A percentile compares a stretch with the other conserved stretches of the same genome.
Conservation (phyloP, 2,113 vertebrate species). For the Pangasianodon gigas region DNA sequence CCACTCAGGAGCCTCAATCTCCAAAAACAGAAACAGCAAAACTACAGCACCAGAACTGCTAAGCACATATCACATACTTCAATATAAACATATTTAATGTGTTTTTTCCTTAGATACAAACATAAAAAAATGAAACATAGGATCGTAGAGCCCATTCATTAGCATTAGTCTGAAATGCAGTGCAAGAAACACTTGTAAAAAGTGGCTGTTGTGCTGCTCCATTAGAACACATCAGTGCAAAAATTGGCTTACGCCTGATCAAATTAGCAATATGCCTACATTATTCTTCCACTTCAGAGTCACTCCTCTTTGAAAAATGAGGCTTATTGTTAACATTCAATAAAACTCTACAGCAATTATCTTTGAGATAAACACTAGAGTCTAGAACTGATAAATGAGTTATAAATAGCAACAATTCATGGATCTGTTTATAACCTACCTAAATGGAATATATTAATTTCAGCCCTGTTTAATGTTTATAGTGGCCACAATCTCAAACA, state of each 20-base stretch:
- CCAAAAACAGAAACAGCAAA: neutral
- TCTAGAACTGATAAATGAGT: neutral
- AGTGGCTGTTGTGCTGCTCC: neutral
- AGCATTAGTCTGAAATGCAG: neutral
- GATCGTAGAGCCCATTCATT: neutral
- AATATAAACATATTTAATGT: neutral
- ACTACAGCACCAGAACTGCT: neutral
- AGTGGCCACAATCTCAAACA: neutral
- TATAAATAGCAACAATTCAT: constrained; percentile 17
- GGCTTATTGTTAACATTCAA: neutral
- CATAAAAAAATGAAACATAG: neutral
- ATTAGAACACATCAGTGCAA: neutral
- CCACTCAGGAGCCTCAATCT: neutral
- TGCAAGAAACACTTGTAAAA: neutral
- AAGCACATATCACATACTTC: neutral
- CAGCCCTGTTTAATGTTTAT: neutral
- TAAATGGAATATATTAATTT: constrained; percentile 2
- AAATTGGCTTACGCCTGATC: neutral
- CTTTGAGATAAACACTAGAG: neutral
- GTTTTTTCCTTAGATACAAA: neutral
- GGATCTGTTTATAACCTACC: constrained; percentile 13
- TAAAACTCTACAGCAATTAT: neutral
- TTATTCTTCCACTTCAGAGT: neutral
- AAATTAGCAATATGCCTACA: neutral
- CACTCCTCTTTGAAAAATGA: neutral